Base-by-base conservation (phyloP, 2,888 invertebrate genomes). In the Laothoe populi region DNA sequence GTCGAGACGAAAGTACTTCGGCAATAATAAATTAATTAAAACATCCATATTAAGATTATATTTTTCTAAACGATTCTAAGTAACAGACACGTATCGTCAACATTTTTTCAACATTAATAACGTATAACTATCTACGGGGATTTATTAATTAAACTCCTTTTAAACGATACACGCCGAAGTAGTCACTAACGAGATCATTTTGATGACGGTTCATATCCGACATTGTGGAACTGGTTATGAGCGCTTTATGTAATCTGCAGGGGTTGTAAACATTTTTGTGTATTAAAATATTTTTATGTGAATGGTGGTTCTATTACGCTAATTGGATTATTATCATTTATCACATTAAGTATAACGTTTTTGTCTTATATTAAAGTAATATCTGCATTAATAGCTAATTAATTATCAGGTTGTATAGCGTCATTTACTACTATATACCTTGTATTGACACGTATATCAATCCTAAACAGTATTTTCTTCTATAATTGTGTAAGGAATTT, bases 151-250 rank as follows among this genome's bases (percentile, higher is more conserved):
- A 65, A 44, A 58, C 60, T 31, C 60, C 60, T 63, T 63, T 60
- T 61, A 63, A 63, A 61, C 64, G 63, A 65, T 63, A 60, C 60
- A 38, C 10, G 10, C 13, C 35, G 26, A 24, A 26, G 48, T 4
- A n/a, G n/a, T 44, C 53, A 4, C 35, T 65, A 59, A 64, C 65
- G 65, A 62, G 67, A 45, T 48, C 53, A 53, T 53, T 65, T 65
- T 65, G 67, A 67, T 62, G 65, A 64, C 65, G 11, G 53, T 31
- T 53, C 64, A 67, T 65, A 67, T 67, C 64, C 65, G 63, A 57
- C 60, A 60, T 67, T 67, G 38, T 53, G 23, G 40, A 59, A 63
- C 59, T 53, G 44, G 63, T 59, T 61, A 40, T 10, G 49, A n/a
- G 53, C 19, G 35, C 35, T 53, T 53, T 53, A 35, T 53, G 53